Percentiles rank a stretch among this genome's conserved stretches.
Conservation (phyloP, 2,797 vertebrate species). For the Eulemur rubriventer region DNA sequence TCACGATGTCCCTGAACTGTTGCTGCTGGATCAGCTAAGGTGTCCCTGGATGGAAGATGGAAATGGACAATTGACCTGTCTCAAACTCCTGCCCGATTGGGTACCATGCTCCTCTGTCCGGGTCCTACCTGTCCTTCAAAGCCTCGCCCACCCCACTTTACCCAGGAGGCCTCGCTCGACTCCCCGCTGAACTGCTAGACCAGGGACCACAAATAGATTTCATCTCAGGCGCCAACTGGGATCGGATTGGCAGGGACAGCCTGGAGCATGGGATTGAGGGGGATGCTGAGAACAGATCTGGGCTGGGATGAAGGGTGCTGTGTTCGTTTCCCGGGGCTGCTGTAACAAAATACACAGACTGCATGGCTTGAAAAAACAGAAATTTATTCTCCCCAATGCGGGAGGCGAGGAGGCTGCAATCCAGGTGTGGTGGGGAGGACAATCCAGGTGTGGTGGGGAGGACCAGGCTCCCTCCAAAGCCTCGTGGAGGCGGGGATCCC, state of each 20-base stretch:
- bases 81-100: not conserved
- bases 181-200: not conserved
- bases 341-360: not conserved
- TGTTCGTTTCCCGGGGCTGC: not conserved
- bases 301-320: not conserved
- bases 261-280: not conserved
- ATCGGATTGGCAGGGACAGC: not conserved
- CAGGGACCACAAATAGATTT: not conserved
- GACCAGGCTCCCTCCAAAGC: not conserved
- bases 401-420: not conserved
- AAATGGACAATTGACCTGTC: not conserved
- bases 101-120: not conserved
- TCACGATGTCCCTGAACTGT: not conserved
- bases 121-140: not conserved
- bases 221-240: not conserved
- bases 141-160: not conserved
- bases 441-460: not conserved
- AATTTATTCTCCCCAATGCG: not conserved
- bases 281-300: not conserved
- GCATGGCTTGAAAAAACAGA: not conserved
- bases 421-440: not conserved
- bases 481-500: no score
- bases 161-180: not conserved
- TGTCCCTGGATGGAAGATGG: not conserved
- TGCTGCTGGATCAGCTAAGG: not conserved